Base-by-base conservation (phyloP, 2,888 invertebrate genomes). In the Nebria brevicollis region DNA sequence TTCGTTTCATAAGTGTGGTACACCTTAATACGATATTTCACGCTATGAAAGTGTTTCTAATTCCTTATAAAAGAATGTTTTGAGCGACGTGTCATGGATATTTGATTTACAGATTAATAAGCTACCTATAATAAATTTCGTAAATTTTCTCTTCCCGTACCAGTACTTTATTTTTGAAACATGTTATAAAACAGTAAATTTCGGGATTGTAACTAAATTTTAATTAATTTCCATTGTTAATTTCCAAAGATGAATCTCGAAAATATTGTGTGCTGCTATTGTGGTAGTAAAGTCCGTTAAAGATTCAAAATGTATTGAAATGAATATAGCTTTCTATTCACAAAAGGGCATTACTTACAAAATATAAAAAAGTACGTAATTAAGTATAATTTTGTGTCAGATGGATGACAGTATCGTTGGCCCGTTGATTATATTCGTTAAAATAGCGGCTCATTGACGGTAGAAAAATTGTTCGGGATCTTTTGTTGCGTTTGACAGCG, bases 1-100 rank as follows among this genome's bases (percentile, higher is more conserved):
- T 54, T 70, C 54, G 7, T 54, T 54, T 54, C 54, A 54, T 54
- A 54, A 54, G 13, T 20, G 20, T 20, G 20, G 20, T 54, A 54
- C 54, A 54, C 13, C 43, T 77, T 26, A n/a, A 68, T 77, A 7
- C 6, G 25, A 72, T 41, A 41, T 66, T 77, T 7, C 20, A 41
- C 68, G 66, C 13, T 11, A 70, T 54, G 43, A 77, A 64, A 75
- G 75, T 75, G 75, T 13, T 77, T 77, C 42, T 41, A 41, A 77
- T 70, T 54, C 13, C 66, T n/a, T 42, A 76, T 65, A 76, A 76
- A 76, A 75, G 13, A 54, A 54, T 54, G 20, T n/a, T 77, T 77
- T 77, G 68, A 68, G 15, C 7, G 6, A 25, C 68, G 68, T 15
- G 15, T 68, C 68, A 25, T 68, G 68, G 68, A 68, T 68, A 15